These are phyloP conservation scores for Arion vulgaris DNA, from an alignment of 1,140 invertebrate species.

Conservation along the genomic window DNA sequence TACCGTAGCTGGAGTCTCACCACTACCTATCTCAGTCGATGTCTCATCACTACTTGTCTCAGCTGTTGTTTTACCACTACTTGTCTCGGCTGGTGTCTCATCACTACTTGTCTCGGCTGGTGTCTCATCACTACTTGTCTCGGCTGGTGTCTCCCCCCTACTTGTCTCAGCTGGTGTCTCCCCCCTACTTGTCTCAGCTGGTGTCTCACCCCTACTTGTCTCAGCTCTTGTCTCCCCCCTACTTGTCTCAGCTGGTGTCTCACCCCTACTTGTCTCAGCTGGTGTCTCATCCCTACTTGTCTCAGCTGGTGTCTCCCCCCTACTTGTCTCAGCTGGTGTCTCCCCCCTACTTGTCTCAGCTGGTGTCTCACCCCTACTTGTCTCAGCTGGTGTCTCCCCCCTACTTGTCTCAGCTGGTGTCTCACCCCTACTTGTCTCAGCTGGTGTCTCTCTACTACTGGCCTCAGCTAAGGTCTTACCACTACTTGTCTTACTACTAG, in stretches of 20 bases:
- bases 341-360: neutral
- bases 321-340: neutral
- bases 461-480: neutral
- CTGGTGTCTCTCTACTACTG: neutral
- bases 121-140: neutral
- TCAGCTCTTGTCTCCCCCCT: neutral
- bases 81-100: neutral
- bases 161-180: neutral
- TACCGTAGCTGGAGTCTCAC: too few relatives aligned
- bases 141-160: neutral
- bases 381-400: neutral
- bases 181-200: neutral
- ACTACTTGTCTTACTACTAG: neutral
- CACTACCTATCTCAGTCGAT: neutral
- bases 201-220: neutral
- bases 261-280: neutral
- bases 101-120: neutral
- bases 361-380: neutral
- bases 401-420: neutral
- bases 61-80: neutral
- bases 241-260: neutral
- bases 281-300: neutral
- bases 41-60: slow-evolving; percentile 3
- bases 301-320: neutral
- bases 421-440: neutral